Evolutionary conservation across 2,113 vertebrate species (phyloP), one percentile per base, ranked within the genome.

Genomic region (Epinephelus cyanopodus): DNA sequence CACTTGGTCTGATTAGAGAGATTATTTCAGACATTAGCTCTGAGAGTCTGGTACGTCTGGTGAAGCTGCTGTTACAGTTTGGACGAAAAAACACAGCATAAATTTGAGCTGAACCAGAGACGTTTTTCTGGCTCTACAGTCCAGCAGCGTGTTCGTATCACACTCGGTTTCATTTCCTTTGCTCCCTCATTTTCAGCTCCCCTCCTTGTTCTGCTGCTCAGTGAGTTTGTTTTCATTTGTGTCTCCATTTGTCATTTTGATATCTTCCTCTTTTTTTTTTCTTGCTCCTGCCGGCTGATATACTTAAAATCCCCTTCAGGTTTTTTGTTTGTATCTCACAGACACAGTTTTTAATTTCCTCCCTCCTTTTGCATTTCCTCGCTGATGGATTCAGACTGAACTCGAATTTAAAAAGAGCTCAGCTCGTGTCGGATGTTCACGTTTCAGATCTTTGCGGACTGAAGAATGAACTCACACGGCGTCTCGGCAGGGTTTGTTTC

Each of bases 261-360:
- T 15, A 10, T 66, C 42, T 69, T 29, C n/a, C 4, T 33, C 12
- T 57, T 29, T 50, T 71, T 50, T 71, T 42, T 3, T 11, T 15
- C 6, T 39, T 66, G 29, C 23, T 29, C 48, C 77, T 60, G 25
- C 21, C 0, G 5, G 67, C 47, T 74, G 58, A 77, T 71, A 29
- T 48, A 54, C 47, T 85, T 82, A 57, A 29, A 75, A 56, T 18
- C 48, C 27, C 25, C 39, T 25, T n/a, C 12, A 18, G 45, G 21
- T 45, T 54, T 33, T 68, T 68, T 66, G 29, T 66, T 62, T 56
- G 62, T 19, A 18, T 50, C 27, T 57, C 25, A 1, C 54, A 25
- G 39, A 80, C 79, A 48, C 60, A 56, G 27, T 66, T 74, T 66
- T n/a, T 4, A 52, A 10, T 61, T 4, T 19, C 29, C 29, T 62